Conservation (phyloP, 2,888 invertebrate genomes). For the Steinernema scapterisci region DNA sequence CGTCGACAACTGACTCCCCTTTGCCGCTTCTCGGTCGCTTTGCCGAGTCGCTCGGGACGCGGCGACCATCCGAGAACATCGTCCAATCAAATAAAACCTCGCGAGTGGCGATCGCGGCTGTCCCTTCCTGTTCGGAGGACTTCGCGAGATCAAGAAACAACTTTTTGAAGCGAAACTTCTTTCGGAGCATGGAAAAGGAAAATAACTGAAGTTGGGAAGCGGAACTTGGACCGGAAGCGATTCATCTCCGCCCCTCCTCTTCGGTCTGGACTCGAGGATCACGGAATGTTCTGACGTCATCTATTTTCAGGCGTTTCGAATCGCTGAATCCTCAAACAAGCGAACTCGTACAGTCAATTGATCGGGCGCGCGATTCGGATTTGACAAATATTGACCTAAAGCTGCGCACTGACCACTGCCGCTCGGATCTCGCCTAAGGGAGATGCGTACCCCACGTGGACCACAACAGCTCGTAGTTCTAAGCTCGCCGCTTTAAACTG, state of each 20-base stretch:
- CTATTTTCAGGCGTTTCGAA: not conserved
- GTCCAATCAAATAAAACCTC: not conserved
- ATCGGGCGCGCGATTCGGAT: not conserved
- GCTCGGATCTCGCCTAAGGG: not conserved
- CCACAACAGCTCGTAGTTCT: too few species aligned
- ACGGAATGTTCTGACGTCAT: constrained; percentile 1
- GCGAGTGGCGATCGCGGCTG: constrained; percentile 1
- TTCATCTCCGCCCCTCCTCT: not conserved
- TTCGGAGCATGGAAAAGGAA: not conserved
- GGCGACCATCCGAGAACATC: not conserved
- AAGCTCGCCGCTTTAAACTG: too few species aligned
- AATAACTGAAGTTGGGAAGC: not conserved
- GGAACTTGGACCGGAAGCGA: not conserved
- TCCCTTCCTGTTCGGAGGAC: not conserved
- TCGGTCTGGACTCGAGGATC: not conserved
- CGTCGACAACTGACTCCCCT: constrained; percentile 23
- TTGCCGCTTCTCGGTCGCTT: too few species aligned
- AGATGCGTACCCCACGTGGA: too few species aligned
- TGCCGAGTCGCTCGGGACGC: not conserved
- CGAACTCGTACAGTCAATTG: not conserved
- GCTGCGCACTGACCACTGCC: constrained; percentile 6
- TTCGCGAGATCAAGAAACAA: not conserved
- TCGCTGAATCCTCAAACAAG: not conserved
- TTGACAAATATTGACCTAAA: constrained; percentile 10
- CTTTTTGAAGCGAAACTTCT: not conserved